phyloP scores from a whole-genome alignment of 2,888 invertebrate species.

The Folsomia candida region DNA sequence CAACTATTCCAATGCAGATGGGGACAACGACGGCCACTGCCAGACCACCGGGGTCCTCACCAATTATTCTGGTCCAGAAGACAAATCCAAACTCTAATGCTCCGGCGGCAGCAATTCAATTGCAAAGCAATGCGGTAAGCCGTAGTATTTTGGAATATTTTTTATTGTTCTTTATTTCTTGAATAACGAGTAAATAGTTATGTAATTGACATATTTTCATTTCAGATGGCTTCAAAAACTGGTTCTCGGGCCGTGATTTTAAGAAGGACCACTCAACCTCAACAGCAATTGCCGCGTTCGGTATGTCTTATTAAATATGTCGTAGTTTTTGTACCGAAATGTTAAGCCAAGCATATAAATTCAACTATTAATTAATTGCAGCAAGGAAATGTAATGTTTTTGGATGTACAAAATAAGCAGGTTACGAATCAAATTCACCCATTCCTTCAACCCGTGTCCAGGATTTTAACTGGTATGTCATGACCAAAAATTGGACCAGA shows the following conservation, averaged over 20 bases:
- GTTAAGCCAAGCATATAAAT: background rate
- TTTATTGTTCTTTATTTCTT: too few relatives aligned
- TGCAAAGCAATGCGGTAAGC: slow-evolving; percentile 29
- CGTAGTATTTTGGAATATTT: too few relatives aligned
- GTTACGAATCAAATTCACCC: slow-evolving; percentile 40
- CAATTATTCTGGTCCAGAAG: background rate
- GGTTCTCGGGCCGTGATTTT: slow-evolving; percentile 45
- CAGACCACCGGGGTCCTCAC: background rate
- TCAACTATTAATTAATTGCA: slow-evolving; percentile 7
- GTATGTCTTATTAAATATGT: slow-evolving; percentile 18
- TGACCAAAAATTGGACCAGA: too few relatives aligned
- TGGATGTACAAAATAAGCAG: slow-evolving; percentile 47
- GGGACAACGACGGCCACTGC: too few relatives aligned
- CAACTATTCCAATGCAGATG: slow-evolving; percentile 31
- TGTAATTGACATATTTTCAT: background rate
- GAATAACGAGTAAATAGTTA: too few relatives aligned
- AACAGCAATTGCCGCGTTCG: slow-evolving; percentile 42
- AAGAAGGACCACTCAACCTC: slow-evolving; percentile 32
- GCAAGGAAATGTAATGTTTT: slow-evolving; percentile 44
- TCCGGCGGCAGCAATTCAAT: slow-evolving; percentile 30
- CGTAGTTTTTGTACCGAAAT: background rate
- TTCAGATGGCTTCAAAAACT: slow-evolving; percentile 36
- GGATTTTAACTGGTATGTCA: slow-evolving; percentile 46
- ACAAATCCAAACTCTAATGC: background rate
- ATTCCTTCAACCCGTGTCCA: slow-evolving; percentile 41